phyloP scores from a whole-genome alignment of 2,113 vertebrate species.

The Pelusios castaneus region DNA sequence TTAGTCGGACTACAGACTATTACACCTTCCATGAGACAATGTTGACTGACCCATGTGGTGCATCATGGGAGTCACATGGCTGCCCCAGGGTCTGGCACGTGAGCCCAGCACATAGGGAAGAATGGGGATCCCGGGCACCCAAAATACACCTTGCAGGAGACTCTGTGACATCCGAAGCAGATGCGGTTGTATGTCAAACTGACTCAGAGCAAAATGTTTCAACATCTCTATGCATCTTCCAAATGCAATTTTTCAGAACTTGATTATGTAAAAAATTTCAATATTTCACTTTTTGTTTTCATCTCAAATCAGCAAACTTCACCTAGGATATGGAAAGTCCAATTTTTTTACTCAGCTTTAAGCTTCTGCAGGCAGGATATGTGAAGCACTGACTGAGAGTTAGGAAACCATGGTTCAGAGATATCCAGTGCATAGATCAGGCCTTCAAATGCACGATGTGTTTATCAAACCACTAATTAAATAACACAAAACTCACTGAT shows the following conservation, averaged over 20 bases:
- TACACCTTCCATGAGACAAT: neutral
- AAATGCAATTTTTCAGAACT: neutral
- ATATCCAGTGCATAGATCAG: neutral
- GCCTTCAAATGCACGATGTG: neutral
- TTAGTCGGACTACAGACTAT: neutral
- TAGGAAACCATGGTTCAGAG: neutral
- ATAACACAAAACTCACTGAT: neutral
- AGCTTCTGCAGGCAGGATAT: neutral
- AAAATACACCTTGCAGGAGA: too few relatives aligned
- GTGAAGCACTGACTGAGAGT: too few relatives aligned
- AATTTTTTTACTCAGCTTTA: neutral
- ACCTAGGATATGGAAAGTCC: neutral
- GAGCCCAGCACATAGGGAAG: too few relatives aligned
- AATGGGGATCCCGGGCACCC: too few relatives aligned
- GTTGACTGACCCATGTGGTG: neutral
- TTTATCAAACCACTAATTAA: neutral
- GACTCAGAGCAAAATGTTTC: neutral
- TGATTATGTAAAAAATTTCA: neutral
- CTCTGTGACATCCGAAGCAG: neutral
- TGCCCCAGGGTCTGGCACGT: too few relatives aligned
- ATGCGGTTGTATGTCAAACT: neutral
- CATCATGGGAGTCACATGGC: neutral
- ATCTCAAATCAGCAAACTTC: neutral
- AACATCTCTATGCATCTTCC: neutral
- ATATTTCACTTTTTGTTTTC: neutral